These are phyloP conservation scores for Dynastes grantii DNA, from an alignment of 2,888 invertebrate genomes.

Conservation along the genomic window DNA sequence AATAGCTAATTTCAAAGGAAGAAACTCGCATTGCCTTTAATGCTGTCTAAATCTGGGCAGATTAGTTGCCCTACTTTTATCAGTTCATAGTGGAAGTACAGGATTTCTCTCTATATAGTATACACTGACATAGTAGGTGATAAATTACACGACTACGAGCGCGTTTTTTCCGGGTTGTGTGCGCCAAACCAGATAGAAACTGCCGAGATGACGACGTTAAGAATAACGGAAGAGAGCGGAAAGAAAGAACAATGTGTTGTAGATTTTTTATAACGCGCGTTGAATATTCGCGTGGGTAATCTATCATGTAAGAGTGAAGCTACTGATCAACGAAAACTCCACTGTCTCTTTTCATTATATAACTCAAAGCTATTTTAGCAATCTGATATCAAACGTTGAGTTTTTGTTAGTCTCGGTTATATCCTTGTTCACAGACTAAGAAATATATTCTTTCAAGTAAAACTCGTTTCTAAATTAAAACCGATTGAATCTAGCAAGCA, in stretches of 20 bases:
- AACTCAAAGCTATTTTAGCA: not conserved
- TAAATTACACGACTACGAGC: slow-evolving; percentile 33
- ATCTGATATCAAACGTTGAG: not conserved
- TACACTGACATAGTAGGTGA: slow-evolving; percentile 31
- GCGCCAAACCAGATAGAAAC: slow-evolving; percentile 12
- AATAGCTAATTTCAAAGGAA: not conserved
- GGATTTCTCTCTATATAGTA: slow-evolving; percentile 11
- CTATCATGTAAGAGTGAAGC: slow-evolving; percentile 28
- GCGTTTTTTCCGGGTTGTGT: slow-evolving; percentile 14
- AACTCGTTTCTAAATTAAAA: no score
- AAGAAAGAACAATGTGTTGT: slow-evolving; percentile 33
- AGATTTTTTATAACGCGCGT: slow-evolving; percentile 9
- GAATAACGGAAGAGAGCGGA: slow-evolving; percentile 5
- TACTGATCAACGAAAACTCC: slow-evolving; percentile 4
- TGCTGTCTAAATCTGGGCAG: slow-evolving; percentile 5
- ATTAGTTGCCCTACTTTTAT: slow-evolving; percentile 21
- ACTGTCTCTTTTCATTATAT: slow-evolving; percentile 28
- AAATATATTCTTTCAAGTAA: no score
- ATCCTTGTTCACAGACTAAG: no score
- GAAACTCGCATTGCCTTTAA: not conserved
- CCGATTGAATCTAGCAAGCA: no score
- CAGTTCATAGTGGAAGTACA: slow-evolving; percentile 21
- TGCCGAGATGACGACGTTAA: slow-evolving; percentile 12
- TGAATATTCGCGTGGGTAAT: slow-evolving; percentile 33
- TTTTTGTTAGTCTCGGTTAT: not conserved